phyloP scores from a whole-genome alignment of 2,888 invertebrate genomes.

The Aphidoletes aphidimyza region DNA sequence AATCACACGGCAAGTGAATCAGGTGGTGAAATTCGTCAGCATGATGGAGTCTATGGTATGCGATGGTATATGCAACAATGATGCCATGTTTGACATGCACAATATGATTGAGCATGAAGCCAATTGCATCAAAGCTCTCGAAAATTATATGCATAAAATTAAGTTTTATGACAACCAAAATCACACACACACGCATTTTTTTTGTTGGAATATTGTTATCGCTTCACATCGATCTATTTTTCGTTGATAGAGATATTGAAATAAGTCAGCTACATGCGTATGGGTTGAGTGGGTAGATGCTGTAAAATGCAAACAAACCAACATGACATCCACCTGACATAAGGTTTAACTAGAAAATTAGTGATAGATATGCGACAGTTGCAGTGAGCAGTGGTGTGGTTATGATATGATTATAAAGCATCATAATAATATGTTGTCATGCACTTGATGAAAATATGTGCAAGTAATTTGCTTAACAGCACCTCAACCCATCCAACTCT shows the following conservation, averaged over 20 bases:
- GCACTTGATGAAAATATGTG: constrained; percentile 11
- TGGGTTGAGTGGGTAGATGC: neutral
- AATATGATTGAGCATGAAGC: neutral
- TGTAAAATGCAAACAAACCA: neutral
- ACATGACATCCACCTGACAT: neutral
- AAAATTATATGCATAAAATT: constrained; percentile 25
- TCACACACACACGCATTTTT: neutral
- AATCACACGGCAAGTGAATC: neutral
- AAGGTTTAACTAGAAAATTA: neutral
- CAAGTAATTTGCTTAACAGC: constrained; percentile 41
- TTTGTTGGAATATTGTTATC: neutral
- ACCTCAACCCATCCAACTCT: constrained; percentile 34
- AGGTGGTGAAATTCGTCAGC: constrained; percentile 11
- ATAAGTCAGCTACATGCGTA: neutral
- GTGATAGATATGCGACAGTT: neutral
- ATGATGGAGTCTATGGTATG: neutral
- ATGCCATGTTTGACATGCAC: neutral
- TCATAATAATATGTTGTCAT: neutral
- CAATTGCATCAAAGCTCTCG: neutral
- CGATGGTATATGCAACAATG: neutral
- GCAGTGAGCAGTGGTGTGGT: neutral
- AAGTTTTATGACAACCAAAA: constrained; percentile 40
- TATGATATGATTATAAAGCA: constrained; percentile 51
- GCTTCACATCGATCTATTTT: neutral
- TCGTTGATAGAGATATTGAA: neutral